phyloP scores from a whole-genome alignment of 2,113 vertebrate genomes.

The Orycteropus afer region DNA sequence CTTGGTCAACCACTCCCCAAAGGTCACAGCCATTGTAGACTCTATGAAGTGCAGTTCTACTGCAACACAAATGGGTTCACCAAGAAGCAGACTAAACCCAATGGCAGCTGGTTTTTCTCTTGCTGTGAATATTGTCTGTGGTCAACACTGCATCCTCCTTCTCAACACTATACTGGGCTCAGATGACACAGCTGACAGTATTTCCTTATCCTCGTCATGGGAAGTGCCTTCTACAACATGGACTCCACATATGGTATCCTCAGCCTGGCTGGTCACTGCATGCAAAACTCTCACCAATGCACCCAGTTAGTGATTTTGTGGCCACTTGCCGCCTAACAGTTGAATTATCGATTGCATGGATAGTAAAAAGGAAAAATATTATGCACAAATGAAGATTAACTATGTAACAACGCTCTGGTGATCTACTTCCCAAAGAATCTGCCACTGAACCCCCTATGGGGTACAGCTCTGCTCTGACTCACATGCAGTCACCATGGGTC shows the following conservation, averaged over 20 bases:
- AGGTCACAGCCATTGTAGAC: neutral
- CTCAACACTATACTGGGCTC: neutral
- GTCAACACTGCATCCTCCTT: no score
- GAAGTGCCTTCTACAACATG: accelerated
- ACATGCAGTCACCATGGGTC: neutral
- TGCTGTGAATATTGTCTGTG: neutral
- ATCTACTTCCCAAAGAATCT: neutral
- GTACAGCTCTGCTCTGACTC: neutral
- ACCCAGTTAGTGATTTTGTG: neutral
- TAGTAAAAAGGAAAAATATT: neutral
- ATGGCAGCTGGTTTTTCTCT: neutral
- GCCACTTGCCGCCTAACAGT: neutral
- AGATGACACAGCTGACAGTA: accelerated
- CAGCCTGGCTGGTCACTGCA: accelerated
- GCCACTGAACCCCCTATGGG: neutral
- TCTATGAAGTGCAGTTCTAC: neutral
- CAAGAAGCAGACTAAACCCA: neutral
- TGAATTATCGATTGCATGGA: neutral
- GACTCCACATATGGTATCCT: accelerated
- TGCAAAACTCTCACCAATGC: accelerated
- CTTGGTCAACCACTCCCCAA: neutral
- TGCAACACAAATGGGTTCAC: neutral
- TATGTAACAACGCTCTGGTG: neutral
- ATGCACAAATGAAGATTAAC: accelerated
- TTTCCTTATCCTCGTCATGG: accelerated